These are phyloP conservation scores for Gephyroberyx darwinii DNA, from an alignment of 2,797 vertebrate genomes.

Conservation along the genomic window DNA sequence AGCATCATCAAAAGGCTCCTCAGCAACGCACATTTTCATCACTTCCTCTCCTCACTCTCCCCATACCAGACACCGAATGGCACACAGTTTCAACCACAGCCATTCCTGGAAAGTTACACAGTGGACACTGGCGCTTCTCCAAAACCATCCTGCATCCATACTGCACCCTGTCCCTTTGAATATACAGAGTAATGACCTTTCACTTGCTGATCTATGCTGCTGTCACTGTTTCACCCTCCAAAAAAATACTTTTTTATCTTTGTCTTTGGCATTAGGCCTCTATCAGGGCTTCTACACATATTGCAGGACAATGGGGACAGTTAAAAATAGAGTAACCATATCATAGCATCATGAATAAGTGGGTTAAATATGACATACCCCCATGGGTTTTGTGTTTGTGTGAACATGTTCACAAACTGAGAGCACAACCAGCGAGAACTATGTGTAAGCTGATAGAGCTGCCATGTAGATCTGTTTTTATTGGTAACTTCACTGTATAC, in stretches of 20 bases:
- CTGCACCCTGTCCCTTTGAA: slow-evolving; percentile 40
- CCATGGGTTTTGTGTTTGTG: slow-evolving; percentile 12
- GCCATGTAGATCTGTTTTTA: slow-evolving; percentile 5
- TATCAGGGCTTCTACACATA: slow-evolving; percentile 12
- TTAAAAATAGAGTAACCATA: slow-evolving; percentile 62
- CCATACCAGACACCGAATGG: slow-evolving; percentile 65
- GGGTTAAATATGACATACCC: slow-evolving; percentile 49
- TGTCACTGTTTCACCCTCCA: background rate
- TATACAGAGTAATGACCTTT: slow-evolving; percentile 45
- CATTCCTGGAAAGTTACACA: slow-evolving; percentile 52
- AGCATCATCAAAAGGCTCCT: slow-evolving; percentile 66
- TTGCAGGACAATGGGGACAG: slow-evolving; percentile 37
- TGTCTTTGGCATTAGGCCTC: slow-evolving; percentile 18
- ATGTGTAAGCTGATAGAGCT: background rate
- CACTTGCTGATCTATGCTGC: slow-evolving; percentile 20
- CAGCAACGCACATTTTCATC: slow-evolving; percentile 32
- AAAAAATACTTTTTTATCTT: background rate
- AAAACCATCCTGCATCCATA: slow-evolving; percentile 31
- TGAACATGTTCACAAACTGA: slow-evolving; percentile 19
- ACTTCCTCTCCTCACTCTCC: slow-evolving; percentile 19
- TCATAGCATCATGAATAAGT: slow-evolving; percentile 42
- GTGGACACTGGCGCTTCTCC: slow-evolving; percentile 47
- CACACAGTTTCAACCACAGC: slow-evolving; percentile 55
- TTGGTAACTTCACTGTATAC: background rate
- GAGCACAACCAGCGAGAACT: background rate